Base-by-base conservation (phyloP, 2,797 vertebrate species). In the Psittacula echo region DNA sequence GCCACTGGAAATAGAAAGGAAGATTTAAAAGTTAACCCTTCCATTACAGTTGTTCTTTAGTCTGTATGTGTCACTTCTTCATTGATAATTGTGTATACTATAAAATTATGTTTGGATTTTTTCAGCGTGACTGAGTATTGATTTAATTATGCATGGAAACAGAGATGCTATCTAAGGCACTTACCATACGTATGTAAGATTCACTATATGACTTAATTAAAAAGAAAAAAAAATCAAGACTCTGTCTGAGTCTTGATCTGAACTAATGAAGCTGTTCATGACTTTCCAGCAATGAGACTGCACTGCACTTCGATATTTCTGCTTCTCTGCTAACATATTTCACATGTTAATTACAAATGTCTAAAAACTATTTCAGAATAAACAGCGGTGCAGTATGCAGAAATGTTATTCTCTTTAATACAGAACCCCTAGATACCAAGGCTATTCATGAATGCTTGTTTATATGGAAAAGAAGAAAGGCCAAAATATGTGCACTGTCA, bases 231-330 rank as follows among this genome's bases (percentile, higher is more conserved):
- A 64, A 85, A 93, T 92, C 73, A 87, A 68, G 77, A 65, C 47
- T 74, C n/a, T 73, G 2, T 71, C 47, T 85, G 32, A 80, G 45
- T 50, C 61, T 85, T 94, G 44, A 91, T 85, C 48, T 78, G 66
- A 97, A 47, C 58, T 91, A 89, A 93, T 74, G 87, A 92, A 94
- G 53, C 32, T 1, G n/a, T 45, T 95, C 45, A 74, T 77, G 70
- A 85, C n/a, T 92, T 92, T 87, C 53, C 75, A 48, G n/a, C 51
- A 85, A 39, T 1, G 34, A 0, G 1, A 26, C 37, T 50, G 51
- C 44, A 20, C 18, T 19, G 13, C 42, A 87, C 34, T 92, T 90
- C 65, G 51, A 65, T 90, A 77, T 77, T 95, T 95, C 26, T 85
- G 34, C 53, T 82, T 32, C 71, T 89, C 44, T 67, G 44, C 32